A percentile compares a stretch with the other conserved stretches of the same genome.
Evolutionary conservation across 1,140 invertebrate genomes (phyloP).

Genomic region (Drosophila nebulosa): DNA sequence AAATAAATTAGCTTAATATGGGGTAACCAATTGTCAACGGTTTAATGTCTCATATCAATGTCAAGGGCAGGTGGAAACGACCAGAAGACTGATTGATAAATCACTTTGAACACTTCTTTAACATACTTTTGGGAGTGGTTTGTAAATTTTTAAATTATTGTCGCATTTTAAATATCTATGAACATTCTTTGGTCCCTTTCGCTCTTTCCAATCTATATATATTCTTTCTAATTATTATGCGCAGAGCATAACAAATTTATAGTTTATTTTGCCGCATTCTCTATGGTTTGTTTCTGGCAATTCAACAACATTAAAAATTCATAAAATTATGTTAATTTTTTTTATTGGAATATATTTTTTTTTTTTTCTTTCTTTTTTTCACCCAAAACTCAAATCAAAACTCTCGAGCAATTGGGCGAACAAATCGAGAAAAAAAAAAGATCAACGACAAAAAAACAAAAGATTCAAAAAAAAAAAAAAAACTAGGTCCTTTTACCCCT

Average conservation of each 20-base stretch:
- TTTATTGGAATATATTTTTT: constrained; percentile 22
- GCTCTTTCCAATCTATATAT: neutral
- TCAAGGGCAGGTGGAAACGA: constrained; percentile 44
- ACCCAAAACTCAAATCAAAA: constrained; percentile 31
- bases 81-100: neutral
- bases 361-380: constrained; percentile 3
- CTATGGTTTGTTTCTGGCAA: constrained; percentile 73
- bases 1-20: constrained; percentile 62
- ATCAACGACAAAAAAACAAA: constrained; percentile 30
- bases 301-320: constrained; percentile 43
- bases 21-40: constrained; percentile 22
- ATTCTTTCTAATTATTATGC: constrained; percentile 38
- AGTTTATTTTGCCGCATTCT: constrained; percentile 67
- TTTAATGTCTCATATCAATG: constrained; percentile 67
- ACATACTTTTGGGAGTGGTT: neutral
- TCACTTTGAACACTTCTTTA: neutral
- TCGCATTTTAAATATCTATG: neutral
- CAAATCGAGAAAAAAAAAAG: constrained; percentile 41
- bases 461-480: constrained; percentile 28
- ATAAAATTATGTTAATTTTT: constrained; percentile 67
- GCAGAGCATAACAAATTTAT: constrained; percentile 54
- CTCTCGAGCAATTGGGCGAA: constrained; percentile 46
- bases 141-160: neutral
- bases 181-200: neutral
- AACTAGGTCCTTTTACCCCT: constrained; percentile 20